These are phyloP conservation scores for Hydrolagus affinis DNA, from an alignment of 2,113 vertebrate species.

Conservation along the genomic window DNA sequence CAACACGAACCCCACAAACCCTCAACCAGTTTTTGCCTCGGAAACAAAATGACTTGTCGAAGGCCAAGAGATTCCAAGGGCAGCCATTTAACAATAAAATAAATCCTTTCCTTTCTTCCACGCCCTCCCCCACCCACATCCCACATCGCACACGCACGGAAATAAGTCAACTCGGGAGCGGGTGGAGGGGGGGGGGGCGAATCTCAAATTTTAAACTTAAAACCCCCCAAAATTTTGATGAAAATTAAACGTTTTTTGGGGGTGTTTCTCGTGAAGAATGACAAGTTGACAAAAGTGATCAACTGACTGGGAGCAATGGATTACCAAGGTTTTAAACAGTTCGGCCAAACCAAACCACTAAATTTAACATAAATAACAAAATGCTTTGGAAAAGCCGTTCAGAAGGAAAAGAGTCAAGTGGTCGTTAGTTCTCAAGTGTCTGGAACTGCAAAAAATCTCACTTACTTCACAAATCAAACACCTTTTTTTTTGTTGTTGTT, in stretches of 20 bases:
- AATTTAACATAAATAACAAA: constrained; percentile 32
- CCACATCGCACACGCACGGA: no score
- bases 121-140: no score
- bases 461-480: constrained; percentile 30
- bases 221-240: background rate
- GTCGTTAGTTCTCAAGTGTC: constrained; percentile 4
- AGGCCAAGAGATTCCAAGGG: no score
- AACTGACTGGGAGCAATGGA: constrained; percentile 25
- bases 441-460: constrained; percentile 4
- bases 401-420: constrained; percentile 27
- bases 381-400: constrained; percentile 31
- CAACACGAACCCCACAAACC: no score
- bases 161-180: no score
- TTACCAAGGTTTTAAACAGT: constrained; percentile 13
- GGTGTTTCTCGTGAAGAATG: constrained; percentile 27
- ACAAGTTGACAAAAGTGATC: constrained; percentile 20
- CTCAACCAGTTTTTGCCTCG: no score
- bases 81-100: no score
- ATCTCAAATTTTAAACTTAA: no score
- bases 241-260: background rate
- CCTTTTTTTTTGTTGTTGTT: no score
- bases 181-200: no score
- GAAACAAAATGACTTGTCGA: no score
- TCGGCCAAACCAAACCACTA: constrained; percentile 30
- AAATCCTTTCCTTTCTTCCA: no score